These are phyloP conservation scores for Mimachlamys varia DNA, from an alignment of 2,888 invertebrate genomes.

Conservation along the genomic window DNA sequence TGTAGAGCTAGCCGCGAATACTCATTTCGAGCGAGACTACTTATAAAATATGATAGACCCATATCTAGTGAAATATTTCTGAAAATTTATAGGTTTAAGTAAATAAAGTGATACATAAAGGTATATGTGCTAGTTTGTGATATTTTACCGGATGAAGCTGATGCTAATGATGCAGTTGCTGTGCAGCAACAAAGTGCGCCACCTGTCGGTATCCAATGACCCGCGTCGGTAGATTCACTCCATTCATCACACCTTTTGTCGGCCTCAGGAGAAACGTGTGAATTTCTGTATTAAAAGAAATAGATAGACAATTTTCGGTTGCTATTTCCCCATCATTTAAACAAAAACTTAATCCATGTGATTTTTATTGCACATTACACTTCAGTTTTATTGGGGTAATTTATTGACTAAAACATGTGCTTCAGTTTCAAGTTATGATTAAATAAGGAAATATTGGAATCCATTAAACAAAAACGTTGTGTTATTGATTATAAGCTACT, in stretches of 20 bases:
- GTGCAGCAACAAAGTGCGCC: slow-evolving; percentile 26
- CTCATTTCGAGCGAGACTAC: neutral
- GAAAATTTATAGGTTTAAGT: neutral
- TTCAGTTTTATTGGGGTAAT: too few species aligned
- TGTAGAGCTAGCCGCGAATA: slow-evolving; percentile 7
- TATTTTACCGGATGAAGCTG: slow-evolving; percentile 6
- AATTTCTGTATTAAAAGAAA: neutral
- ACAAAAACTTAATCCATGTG: too few species aligned
- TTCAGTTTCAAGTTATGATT: too few species aligned
- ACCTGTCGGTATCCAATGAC: slow-evolving; percentile 9
- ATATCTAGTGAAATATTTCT: neutral
- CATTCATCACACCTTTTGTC: neutral
- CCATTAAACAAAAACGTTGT: too few species aligned
- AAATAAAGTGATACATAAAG: neutral
- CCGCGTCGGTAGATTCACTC: neutral
- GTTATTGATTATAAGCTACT: too few species aligned
- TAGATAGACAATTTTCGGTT: neutral
- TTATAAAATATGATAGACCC: neutral
- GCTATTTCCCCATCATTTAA: too few species aligned
- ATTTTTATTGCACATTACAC: too few species aligned
- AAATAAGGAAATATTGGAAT: too few species aligned
- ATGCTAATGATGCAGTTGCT: slow-evolving; percentile 22
- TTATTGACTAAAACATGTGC: too few species aligned
- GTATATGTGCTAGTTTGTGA: neutral
- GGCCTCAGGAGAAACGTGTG: neutral